Evolutionary conservation across 2,797 vertebrate species (phyloP), one percentile per base, ranked within the genome.

Genomic region (Parauchenoglanis punctatus): DNA sequence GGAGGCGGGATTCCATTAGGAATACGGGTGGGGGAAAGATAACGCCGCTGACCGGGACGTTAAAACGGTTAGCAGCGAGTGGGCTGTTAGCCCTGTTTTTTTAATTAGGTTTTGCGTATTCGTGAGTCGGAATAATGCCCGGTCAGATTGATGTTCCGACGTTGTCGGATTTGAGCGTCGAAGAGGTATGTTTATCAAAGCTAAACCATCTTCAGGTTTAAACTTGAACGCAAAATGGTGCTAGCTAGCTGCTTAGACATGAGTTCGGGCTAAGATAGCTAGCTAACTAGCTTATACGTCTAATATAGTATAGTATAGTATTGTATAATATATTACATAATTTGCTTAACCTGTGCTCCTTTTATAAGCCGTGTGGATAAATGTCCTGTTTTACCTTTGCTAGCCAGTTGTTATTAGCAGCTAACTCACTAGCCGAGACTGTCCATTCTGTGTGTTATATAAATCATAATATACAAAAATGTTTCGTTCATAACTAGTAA

Each of bases 121-220:
- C 44, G 83, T 78, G 80, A 58, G 82, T 15, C 65, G 15, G 83
- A 90, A 90, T 91, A 92, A 99, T 99, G 98, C 94, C 98, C 23
- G 91, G 94, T 2, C 89, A 92, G 31, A 35, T 95, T 89, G 95
- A 96, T 25, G 28, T 98, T 13, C 98, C 98, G 11, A 70, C 95
- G 6, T 23, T 95, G 88, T 94, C 97, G 92, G 97, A 99, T 87
- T 94, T 99, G 81, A 96, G 94, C 0, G 97, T 98, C 87, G 95
- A 94, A 8, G 97, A 99, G 96, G 97, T 98, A 93, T 96, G 96
- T 87, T 12, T 81, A 84, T 28, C 20, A 18, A n/a, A 10, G 20
- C 25, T 59, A 17, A 76, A 85, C 12, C 23, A 80, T 35, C 52
- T 35, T 7, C 40, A 8, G 23, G 25, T 28, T 76, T 77, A 11